Percentiles rank a stretch among this genome's conserved stretches.
Conservation (phyloP, 2,113 vertebrate genomes). For the Steatornis caripensis region DNA sequence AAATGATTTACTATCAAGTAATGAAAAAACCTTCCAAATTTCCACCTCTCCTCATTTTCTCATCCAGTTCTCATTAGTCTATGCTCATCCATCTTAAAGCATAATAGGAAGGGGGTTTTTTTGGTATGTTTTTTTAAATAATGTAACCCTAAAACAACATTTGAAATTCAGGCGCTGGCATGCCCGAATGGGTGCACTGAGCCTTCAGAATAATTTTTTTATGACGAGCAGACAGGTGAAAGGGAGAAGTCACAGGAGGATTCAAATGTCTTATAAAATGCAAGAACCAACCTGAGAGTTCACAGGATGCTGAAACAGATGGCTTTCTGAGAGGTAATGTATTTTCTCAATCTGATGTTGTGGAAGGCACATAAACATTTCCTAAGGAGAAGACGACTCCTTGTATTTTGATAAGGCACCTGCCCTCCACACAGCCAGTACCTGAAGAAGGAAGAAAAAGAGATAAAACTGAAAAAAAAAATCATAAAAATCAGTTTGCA, state of each 20-base stretch:
- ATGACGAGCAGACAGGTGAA: slow-evolving; percentile 7
- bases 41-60: not conserved
- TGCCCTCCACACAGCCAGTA: not conserved
- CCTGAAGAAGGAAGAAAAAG: not conserved
- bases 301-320: slow-evolving; percentile 37
- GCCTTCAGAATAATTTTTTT: not conserved
- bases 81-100: not conserved
- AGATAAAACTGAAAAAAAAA: not conserved
- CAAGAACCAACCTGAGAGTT: slow-evolving; percentile 33
- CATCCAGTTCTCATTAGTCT: not conserved
- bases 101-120: not conserved
- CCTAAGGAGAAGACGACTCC: slow-evolving; percentile 18
- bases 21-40: not conserved
- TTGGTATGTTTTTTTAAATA: not conserved
- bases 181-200: not conserved
- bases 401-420: slow-evolving; percentile 2
- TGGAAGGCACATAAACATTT: slow-evolving; percentile 37
- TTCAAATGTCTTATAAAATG: not conserved
- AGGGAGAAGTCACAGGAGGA: slow-evolving; percentile 22
- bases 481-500: not conserved
- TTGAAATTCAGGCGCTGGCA: not conserved
- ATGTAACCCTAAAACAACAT: not conserved
- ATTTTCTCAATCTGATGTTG: slow-evolving; percentile 38
- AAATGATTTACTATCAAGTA: not conserved
- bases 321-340: slow-evolving; percentile 49